Evolutionary conservation across 1,140 invertebrate genomes (phyloP), one percentile per base, ranked within the genome.

Genomic region (Dendrolimus kikuchii): DNA sequence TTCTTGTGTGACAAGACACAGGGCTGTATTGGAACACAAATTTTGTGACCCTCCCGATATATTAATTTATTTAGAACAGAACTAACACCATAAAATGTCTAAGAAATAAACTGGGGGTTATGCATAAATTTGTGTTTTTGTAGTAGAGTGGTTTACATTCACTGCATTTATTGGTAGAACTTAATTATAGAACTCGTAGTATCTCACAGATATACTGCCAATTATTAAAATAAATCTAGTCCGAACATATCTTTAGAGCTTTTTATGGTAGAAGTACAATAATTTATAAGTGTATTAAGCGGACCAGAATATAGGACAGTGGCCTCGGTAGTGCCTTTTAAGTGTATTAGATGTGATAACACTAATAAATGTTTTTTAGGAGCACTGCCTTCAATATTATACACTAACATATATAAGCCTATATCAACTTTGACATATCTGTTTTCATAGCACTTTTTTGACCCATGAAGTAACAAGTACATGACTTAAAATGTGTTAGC

Each of bases 311-410:
- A 49, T 74, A 75, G 73, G 64, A 74, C 68, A 74, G 77, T 77
- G 76, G 81, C 81, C 79, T 85, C 60, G 43, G 77, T 85, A 81
- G 81, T 85, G 81, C 81, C 81, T 85, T 82, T 77, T 75, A 58
- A 38, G 60, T 68, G 65, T 42, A 58, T 55, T 76, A 62, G 65
- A 69, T 70, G 61, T 57, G 55, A 63, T 68, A 58, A 58, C 58
- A 50, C 60, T 50, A 52, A 62, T 60, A 66, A 59, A 57, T 55
- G 46, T 55, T 51, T 59, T 68, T 60, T 66, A 71, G 66, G 60
- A 70, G 69, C 69, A 77, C 67, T 71, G 68, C 62, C 55, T 66
- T 59, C 57, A 47, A n/a, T 43, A 43, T 8, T 8, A 43, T 43
- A 6, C 6, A 43, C 6, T 23, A 23, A 23, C 23, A 23, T 45